These are phyloP conservation scores for Procambarus virginalis DNA, from an alignment of 1,140 invertebrate genomes.

Conservation along the genomic window DNA sequence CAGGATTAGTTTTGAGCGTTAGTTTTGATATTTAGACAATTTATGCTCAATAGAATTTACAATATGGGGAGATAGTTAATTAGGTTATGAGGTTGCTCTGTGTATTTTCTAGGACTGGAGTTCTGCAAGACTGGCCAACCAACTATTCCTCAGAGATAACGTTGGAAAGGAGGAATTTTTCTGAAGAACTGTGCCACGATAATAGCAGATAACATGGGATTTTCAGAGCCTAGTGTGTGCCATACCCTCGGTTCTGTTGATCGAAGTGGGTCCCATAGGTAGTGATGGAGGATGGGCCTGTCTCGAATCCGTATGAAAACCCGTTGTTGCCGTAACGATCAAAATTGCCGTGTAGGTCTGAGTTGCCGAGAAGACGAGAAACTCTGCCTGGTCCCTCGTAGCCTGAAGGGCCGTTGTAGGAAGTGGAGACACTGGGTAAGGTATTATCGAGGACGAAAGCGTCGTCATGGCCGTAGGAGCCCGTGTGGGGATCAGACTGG, in stretches of 20 bases:
- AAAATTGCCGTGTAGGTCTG: slow-evolving; percentile 3
- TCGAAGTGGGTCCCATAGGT: slow-evolving; percentile 20
- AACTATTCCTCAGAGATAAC: neutral
- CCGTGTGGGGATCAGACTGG: neutral
- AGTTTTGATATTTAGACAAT: neutral
- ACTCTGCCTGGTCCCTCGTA: neutral
- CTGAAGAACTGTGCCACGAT: neutral
- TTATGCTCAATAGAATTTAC: too few species aligned
- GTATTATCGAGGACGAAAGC: neutral
- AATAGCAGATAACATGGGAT: neutral
- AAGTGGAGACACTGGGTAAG: neutral
- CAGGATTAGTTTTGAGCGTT: neutral
- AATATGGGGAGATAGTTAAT: neutral
- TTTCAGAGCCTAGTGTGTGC: neutral
- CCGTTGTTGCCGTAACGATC: neutral
- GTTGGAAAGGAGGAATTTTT: too few species aligned
- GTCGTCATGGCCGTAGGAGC: neutral
- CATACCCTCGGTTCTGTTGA: neutral
- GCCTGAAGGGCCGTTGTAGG: neutral
- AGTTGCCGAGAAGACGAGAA: neutral
- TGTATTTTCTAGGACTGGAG: neutral
- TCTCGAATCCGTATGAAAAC: slow-evolving; percentile 19
- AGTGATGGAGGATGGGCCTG: slow-evolving; percentile 13
- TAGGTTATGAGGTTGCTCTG: neutral
- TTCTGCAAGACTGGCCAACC: neutral